Conservation (phyloP, 2,888 invertebrate genomes). For the Mythimna loreyi region DNA sequence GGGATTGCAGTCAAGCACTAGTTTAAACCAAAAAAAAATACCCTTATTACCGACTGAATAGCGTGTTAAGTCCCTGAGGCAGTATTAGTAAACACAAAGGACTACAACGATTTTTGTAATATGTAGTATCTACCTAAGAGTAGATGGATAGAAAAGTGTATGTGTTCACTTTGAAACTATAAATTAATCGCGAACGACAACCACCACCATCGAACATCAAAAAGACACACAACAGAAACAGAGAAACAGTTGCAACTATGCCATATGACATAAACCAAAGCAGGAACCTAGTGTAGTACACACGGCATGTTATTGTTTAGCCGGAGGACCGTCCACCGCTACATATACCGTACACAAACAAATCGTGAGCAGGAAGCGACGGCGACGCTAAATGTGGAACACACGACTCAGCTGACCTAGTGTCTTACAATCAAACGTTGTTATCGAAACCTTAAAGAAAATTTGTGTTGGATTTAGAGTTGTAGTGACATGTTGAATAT, state of each 20-base stretch:
- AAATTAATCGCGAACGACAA: too few relatives aligned
- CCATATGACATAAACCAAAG: not conserved
- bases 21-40: too few relatives aligned
- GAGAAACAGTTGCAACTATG: too few relatives aligned
- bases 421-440: constrained; percentile 10
- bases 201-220: too few relatives aligned
- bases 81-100: not conserved
- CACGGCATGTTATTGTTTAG: constrained; percentile 3
- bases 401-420: constrained; percentile 11
- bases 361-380: constrained; percentile 57
- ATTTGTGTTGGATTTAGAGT: not conserved
- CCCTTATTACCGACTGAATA: too few relatives aligned
- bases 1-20: too few relatives aligned
- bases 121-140: not conserved
- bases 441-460: not conserved
- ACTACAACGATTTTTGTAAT: not conserved
- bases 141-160: not conserved
- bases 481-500: not conserved
- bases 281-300: not conserved
- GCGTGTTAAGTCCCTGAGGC: not conserved
- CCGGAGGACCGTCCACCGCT: not conserved
- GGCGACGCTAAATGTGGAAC: constrained; percentile 23
- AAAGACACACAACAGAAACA: too few relatives aligned
- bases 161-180: not conserved
- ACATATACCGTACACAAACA: constrained; percentile 38